Conservation (phyloP, 2,888 invertebrate species). For the Xanthia togata region DNA sequence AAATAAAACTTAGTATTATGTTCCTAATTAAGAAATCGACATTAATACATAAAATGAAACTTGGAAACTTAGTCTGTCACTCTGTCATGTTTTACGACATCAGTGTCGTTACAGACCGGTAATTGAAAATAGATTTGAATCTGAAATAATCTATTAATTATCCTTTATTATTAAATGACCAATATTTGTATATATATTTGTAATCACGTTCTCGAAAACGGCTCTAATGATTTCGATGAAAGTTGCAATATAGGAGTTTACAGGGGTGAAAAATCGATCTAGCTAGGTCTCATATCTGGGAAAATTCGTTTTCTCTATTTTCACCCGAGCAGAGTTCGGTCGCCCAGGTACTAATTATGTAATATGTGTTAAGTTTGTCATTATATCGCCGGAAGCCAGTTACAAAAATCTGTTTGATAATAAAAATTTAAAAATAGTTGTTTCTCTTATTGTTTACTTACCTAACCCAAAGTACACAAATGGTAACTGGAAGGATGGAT, state of each 20-base stretch:
- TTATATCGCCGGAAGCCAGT: not conserved
- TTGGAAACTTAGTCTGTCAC: not conserved
- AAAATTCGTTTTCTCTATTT: no score
- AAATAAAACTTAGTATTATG: slow-evolving; percentile 32
- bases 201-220: no score
- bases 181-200: no score
- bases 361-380: slow-evolving; percentile 7
- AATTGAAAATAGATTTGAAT: not conserved
- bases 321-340: no score
- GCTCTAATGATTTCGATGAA: no score
- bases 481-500: no score
- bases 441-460: slow-evolving; percentile 3
- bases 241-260: no score
- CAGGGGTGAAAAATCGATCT: no score
- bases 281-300: no score
- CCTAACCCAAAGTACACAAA: not conserved
- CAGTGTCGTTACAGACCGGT: not conserved
- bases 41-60: slow-evolving; percentile 12
- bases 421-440: not conserved
- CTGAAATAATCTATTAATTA: not conserved
- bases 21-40: slow-evolving; percentile 34
- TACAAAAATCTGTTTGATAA: not conserved
- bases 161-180: no score
- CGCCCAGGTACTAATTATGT: not conserved
- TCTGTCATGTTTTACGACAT: not conserved